phyloP scores from a whole-genome alignment of 2,797 vertebrate species.

The Glossophaga mutica region DNA sequence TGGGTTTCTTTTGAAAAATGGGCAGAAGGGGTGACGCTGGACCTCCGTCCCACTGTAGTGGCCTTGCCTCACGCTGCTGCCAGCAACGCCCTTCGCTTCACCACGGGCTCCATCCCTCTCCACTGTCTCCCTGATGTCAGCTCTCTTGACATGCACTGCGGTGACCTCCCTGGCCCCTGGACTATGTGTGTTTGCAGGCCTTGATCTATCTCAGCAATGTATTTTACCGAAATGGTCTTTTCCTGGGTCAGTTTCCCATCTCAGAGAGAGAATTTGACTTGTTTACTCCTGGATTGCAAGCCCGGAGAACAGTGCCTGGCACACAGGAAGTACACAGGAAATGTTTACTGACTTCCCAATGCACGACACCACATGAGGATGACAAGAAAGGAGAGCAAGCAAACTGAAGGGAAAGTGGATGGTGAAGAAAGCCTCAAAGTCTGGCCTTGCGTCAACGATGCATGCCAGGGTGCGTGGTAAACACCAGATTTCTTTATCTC shows the following conservation, averaged over 20 bases:
- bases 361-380: background rate
- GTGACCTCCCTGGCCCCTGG: background rate
- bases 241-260: background rate
- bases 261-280: background rate
- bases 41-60: background rate
- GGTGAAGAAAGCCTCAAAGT: background rate
- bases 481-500: background rate
- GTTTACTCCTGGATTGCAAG: background rate
- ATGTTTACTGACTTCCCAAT: background rate
- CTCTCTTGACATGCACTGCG: background rate
- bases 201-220: background rate
- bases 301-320: background rate
- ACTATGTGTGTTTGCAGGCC: background rate
- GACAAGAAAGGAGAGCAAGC: background rate
- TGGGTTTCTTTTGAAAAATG: background rate
- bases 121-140: background rate
- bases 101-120: background rate
- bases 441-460: rapidly evolving
- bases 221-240: background rate
- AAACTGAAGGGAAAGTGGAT: background rate
- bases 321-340: background rate
- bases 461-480: rapidly evolving
- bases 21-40: background rate
- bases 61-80: background rate
- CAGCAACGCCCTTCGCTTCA: background rate